Evolutionary conservation across 92 coral and sea anemone genomes (phyloP).

Genomic region (Palythoa grandiflora): DNA sequence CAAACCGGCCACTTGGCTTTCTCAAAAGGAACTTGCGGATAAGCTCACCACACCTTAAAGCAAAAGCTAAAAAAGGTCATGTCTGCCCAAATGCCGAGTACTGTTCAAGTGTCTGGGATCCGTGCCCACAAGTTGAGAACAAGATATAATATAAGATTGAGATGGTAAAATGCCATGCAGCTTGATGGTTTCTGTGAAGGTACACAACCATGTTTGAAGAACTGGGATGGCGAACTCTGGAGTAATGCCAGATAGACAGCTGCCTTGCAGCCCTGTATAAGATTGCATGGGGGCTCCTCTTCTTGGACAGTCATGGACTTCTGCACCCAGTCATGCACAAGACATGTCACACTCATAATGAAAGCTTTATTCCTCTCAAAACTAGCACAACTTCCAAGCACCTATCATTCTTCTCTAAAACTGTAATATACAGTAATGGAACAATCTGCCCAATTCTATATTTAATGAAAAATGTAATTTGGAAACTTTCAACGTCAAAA

Average conservation of each 20-base stretch:
- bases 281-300: neutral
- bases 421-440: neutral
- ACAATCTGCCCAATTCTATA: too few relatives aligned
- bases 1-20: too few relatives aligned
- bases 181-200: neutral
- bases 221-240: neutral
- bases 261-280: neutral
- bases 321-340: too few relatives aligned
- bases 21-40: too few relatives aligned
- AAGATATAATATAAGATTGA: slow-evolving; percentile 11
- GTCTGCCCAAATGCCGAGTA: neutral
- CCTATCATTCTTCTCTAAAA: neutral
- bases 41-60: neutral
- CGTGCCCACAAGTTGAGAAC: neutral
- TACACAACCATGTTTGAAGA: neutral
- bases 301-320: neutral
- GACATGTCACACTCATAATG: too few relatives aligned
- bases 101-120: slow-evolving; percentile 17
- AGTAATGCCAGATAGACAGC: neutral
- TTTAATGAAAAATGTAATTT: too few relatives aligned
- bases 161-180: neutral
- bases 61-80: neutral
- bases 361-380: too few relatives aligned
- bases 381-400: too few relatives aligned
- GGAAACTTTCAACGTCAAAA: too few relatives aligned